Evolutionary conservation across 2,888 invertebrate species (phyloP).

Genomic region (Callinectes sapidus): DNA sequence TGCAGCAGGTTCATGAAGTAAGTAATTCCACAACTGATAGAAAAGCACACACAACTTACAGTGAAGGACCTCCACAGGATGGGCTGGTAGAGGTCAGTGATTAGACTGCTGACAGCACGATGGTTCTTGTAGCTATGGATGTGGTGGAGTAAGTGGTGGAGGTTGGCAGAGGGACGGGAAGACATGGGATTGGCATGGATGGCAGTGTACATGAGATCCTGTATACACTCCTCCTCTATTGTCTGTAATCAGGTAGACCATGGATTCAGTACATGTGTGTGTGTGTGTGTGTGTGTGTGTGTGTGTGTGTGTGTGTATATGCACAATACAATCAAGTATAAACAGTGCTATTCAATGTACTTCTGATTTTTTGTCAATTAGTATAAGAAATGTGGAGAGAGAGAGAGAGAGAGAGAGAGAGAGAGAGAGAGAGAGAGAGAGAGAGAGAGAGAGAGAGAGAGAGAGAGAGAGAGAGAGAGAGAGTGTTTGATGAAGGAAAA

Average conservation of each 20-base stretch:
- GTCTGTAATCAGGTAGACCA: slow-evolving; percentile 36
- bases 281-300: too few species aligned
- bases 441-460: not conserved
- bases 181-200: slow-evolving; percentile 68
- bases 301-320: too few species aligned
- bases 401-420: slow-evolving; percentile 1
- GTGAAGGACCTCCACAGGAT: slow-evolving; percentile 72
- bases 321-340: not conserved
- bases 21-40: too few species aligned
- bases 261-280: too few species aligned
- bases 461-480: not conserved
- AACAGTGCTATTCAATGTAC: not conserved
- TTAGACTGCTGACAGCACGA: slow-evolving; percentile 57
- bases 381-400: not conserved
- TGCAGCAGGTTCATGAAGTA: too few species aligned
- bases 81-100: slow-evolving; percentile 69
- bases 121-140: slow-evolving; percentile 71
- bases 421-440: not conserved
- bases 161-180: slow-evolving; percentile 61
- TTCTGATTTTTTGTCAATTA: not conserved
- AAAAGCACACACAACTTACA: slow-evolving; percentile 47
- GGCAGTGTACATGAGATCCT: slow-evolving; percentile 72
- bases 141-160: slow-evolving; percentile 71
- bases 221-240: slow-evolving; percentile 71
- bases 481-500: not conserved